Percentiles rank a stretch among this genome's conserved stretches.
phyloP scores from a whole-genome alignment of 1,140 invertebrate genomes.

The Acyrthosiphon pisum region DNA sequence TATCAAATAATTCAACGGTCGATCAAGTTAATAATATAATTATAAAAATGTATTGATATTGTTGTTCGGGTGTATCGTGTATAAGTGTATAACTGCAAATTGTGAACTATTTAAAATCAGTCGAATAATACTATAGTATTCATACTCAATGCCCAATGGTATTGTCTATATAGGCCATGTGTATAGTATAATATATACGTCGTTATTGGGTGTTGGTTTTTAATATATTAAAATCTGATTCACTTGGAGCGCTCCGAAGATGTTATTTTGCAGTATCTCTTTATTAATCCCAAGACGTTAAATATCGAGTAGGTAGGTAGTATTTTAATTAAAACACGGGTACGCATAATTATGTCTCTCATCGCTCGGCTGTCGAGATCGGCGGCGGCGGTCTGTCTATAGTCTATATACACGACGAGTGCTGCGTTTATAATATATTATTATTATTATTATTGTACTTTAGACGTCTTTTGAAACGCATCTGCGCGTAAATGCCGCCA shows the following conservation, averaged over 20 bases:
- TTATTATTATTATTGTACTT: neutral
- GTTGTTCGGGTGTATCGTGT: neutral
- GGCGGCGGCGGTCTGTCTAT: neutral
- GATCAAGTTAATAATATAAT: neutral
- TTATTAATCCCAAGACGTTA: constrained; percentile 35
- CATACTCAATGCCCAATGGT: no score
- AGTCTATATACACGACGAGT: neutral
- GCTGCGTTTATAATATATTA: neutral
- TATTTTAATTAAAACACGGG: constrained; percentile 34
- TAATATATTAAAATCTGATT: constrained; percentile 18
- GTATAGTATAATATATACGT: no score
- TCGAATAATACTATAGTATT: neutral
- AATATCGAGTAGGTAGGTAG: neutral
- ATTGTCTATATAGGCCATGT: no score
- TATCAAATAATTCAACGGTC: neutral
- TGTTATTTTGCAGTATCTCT: neutral
- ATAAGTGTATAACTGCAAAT: neutral
- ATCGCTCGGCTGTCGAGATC: neutral
- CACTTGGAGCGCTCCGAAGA: neutral
- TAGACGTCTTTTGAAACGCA: neutral
- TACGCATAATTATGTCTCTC: neutral
- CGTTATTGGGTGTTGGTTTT: neutral
- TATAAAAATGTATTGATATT: neutral
- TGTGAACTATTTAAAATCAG: neutral
- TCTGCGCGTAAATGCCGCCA: neutral